These are phyloP conservation scores for Tolmerus cingulatus DNA, from an alignment of 2,888 invertebrate genomes.

Conservation along the genomic window DNA sequence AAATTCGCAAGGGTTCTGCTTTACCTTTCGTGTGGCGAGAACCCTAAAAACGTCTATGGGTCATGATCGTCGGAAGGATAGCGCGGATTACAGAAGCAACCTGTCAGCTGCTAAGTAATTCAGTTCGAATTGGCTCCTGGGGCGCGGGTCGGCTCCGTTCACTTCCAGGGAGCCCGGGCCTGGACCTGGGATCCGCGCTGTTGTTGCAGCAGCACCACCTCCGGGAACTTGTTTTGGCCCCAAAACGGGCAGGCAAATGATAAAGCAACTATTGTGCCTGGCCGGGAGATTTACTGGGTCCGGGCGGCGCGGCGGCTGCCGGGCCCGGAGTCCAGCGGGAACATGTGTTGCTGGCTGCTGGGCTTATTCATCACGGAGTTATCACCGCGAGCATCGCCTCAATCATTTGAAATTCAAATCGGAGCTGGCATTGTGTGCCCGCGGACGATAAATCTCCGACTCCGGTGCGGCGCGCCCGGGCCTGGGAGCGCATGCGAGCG, in stretches of 20 bases:
- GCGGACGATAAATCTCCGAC: slow-evolving; percentile 41
- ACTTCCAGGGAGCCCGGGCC: not conserved
- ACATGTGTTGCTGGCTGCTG: not conserved
- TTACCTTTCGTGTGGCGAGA: not conserved
- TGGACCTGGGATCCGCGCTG: not conserved
- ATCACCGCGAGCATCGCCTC: slow-evolving; percentile 52
- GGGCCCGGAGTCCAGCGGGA: not conserved
- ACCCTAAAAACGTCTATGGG: not conserved
- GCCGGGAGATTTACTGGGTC: not conserved
- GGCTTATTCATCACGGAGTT: slow-evolving; percentile 44
- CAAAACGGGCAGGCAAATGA: not conserved
- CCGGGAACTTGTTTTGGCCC: not conserved
- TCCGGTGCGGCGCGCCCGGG: not conserved
- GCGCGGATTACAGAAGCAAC: not conserved
- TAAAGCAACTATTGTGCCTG: slow-evolving; percentile 20
- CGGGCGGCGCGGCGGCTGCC: not conserved
- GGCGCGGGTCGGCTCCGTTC: not conserved
- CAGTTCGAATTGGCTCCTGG: not conserved
- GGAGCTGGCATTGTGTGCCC: slow-evolving; percentile 40
- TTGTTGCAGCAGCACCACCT: not conserved
- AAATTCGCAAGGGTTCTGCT: too few relatives aligned
- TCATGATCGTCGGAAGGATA: not conserved
- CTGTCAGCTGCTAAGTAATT: slow-evolving; percentile 10
- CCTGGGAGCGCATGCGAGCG: not conserved
- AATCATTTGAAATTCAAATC: slow-evolving; percentile 53